These are phyloP conservation scores for Cephus spinipes DNA, from an alignment of 2,888 invertebrate species.

Conservation along the genomic window DNA sequence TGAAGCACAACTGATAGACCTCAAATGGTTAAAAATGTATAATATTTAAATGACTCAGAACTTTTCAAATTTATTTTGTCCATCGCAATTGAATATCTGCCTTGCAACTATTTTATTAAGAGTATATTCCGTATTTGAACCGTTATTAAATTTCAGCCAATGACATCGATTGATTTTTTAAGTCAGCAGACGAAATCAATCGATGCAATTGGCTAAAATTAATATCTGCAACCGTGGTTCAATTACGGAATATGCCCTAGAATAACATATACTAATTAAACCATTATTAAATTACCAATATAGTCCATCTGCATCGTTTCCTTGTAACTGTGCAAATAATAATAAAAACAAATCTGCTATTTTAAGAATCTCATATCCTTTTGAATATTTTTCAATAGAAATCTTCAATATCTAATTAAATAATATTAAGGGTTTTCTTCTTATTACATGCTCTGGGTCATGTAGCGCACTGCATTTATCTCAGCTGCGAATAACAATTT, in stretches of 20 bases:
- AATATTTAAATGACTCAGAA: background rate
- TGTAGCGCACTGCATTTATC: background rate
- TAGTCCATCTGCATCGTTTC: background rate
- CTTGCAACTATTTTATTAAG: background rate
- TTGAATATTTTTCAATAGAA: background rate
- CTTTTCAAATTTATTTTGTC: background rate
- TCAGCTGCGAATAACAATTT: background rate
- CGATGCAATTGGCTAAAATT: too few species aligned
- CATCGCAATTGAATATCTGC: background rate
- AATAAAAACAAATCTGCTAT: background rate
- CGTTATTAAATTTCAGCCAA: too few species aligned
- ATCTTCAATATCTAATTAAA: background rate
- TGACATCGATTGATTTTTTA: too few species aligned
- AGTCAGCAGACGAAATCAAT: too few species aligned
- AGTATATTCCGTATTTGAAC: too few species aligned
- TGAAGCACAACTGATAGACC: background rate
- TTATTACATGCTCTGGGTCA: background rate
- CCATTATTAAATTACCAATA: background rate
- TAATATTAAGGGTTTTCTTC: background rate
- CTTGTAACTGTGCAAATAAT: background rate
- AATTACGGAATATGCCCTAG: too few species aligned
- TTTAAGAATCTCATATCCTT: background rate
- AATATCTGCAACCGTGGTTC: too few species aligned
- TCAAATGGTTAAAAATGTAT: background rate
- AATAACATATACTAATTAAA: too few species aligned